Conservation (phyloP, 2,888 invertebrate genomes). For the Drosophila kambysellisi region DNA sequence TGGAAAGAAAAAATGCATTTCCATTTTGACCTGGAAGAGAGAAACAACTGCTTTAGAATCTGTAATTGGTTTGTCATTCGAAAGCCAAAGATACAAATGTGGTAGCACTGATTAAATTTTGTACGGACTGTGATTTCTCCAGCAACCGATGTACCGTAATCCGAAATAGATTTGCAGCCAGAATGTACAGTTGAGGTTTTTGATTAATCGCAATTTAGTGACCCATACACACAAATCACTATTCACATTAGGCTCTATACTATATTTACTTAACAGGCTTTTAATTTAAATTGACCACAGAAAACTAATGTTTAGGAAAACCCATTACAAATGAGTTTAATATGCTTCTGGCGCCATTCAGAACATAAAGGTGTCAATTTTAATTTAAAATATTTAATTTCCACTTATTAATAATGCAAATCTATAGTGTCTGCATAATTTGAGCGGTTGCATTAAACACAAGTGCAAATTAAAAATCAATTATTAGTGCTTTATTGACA, state of each 20-base stretch:
- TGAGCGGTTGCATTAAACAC: not conserved
- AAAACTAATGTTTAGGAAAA: not conserved
- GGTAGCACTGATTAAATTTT: conserved; percentile 44
- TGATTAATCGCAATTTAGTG: not conserved
- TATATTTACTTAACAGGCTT: not conserved
- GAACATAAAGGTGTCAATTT: not conserved
- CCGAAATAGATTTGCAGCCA: not conserved
- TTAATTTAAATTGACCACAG: not conserved
- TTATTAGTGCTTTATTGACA: conserved; percentile 26
- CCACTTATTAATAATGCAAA: not conserved
- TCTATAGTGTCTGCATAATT: not conserved
- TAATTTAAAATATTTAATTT: not conserved
- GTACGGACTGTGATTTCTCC: conserved; percentile 23
- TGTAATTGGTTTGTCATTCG: conserved; percentile 9
- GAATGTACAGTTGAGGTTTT: not conserved
- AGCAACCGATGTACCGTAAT: not conserved
- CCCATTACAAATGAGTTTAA: conserved; percentile 8
- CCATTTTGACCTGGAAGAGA: not conserved
- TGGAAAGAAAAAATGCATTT: not conserved
- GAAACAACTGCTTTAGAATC: not conserved
- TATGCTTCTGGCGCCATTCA: not conserved
- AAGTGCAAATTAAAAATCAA: conserved; percentile 5
- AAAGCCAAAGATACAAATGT: conserved; percentile 16
- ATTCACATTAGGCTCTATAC: not conserved
- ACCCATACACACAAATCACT: not conserved